phyloP scores from a whole-genome alignment of 2,888 invertebrate species.

The Lithophane socia region DNA sequence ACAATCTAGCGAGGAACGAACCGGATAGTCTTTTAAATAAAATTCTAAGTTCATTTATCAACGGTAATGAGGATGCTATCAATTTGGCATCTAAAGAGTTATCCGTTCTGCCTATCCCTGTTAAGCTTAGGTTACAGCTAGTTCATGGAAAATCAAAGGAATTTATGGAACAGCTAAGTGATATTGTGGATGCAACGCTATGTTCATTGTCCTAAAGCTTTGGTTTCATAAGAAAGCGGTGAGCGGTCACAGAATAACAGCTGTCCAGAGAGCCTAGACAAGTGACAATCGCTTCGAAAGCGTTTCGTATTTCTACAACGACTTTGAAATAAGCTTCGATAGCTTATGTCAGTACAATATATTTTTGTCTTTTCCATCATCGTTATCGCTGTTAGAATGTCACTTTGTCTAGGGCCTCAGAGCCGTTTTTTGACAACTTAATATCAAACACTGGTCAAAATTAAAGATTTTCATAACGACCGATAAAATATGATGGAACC shows the following conservation, averaged over 20 bases:
- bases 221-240: background rate
- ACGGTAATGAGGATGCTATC: background rate
- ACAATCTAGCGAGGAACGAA: accelerated
- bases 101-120: background rate
- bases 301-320: no score
- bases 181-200: background rate
- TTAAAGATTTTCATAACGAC: no score
- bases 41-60: background rate
- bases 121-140: slow-evolving; percentile 8
- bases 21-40: background rate
- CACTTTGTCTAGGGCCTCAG: no score
- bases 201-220: slow-evolving; percentile 9
- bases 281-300: no score
- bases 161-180: slow-evolving; percentile 3
- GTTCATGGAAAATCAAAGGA: slow-evolving; percentile 16
- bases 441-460: background rate
- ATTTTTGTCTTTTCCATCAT: no score
- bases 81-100: slow-evolving; percentile 3
- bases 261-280: background rate
- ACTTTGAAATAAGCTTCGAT: no score
- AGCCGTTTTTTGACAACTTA: background rate
- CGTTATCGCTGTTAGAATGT: no score
- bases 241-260: background rate
- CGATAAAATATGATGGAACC: background rate
- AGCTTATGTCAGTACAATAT: no score